phyloP scores from a whole-genome alignment of 2,888 invertebrate genomes.

The Drosophila hawaiiensis region DNA sequence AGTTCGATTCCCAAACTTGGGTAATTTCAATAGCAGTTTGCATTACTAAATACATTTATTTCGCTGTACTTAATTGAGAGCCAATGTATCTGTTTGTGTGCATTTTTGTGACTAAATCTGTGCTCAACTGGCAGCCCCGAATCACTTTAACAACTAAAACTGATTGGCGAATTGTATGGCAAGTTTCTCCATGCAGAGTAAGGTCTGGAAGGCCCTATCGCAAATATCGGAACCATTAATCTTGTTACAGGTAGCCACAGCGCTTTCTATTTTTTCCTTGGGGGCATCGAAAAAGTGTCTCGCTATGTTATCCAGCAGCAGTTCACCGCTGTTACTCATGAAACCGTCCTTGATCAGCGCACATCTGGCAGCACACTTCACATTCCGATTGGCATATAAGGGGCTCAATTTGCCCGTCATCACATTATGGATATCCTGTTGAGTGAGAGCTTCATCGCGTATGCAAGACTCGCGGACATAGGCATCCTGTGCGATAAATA shows the following conservation, averaged over 20 bases:
- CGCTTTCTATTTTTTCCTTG: constrained; percentile 5
- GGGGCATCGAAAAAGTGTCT: constrained; percentile 2
- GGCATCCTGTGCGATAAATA: constrained; percentile 7
- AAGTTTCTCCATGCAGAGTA: constrained; percentile 38
- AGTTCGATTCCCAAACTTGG: background rate
- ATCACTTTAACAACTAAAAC: background rate
- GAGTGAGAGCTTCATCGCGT: constrained; percentile 44
- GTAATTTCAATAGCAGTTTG: background rate
- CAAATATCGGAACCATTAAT: constrained; percentile 53
- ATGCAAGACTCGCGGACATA: constrained; percentile 34
- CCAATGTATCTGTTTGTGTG: background rate
- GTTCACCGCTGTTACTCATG: constrained; percentile 46
- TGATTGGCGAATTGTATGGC: background rate
- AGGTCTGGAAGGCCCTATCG: constrained; percentile 52
- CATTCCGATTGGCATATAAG: constrained; percentile 45
- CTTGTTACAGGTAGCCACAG: constrained; percentile 35
- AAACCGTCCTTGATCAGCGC: constrained; percentile 45
- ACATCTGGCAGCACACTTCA: constrained; percentile 60
- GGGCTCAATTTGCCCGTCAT: constrained; percentile 44
- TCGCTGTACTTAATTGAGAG: background rate
- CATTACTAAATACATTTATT: constrained; percentile 19
- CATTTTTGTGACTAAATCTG: background rate
- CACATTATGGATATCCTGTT: constrained; percentile 44
- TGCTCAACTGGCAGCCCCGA: background rate
- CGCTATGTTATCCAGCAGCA: constrained; percentile 33